Conservation (phyloP, 2,888 invertebrate species). For the Cephonodes hylas region DNA sequence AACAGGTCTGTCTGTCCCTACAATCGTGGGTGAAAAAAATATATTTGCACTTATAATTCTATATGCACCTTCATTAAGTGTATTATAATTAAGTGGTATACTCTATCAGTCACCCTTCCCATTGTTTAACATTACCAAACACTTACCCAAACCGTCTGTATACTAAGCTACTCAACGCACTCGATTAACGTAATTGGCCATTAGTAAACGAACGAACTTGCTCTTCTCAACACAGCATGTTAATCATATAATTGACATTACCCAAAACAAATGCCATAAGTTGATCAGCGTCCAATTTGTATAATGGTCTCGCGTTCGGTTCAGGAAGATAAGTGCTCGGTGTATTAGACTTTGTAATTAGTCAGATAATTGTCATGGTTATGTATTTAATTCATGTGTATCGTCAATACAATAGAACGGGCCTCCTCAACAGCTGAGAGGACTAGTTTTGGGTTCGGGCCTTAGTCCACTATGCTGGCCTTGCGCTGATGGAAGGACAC, state of each 20-base stretch:
- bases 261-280: constrained; percentile 9
- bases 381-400: background rate
- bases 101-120: background rate
- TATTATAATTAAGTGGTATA: too few species aligned
- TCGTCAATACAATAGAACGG: too few species aligned
- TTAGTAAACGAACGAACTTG: constrained; percentile 13
- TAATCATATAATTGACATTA: constrained; percentile 24
- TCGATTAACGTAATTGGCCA: constrained; percentile 15
- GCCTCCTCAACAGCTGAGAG: too few species aligned
- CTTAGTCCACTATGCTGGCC: too few species aligned
- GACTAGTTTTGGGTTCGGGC: too few species aligned
- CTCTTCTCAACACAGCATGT: constrained; percentile 17
- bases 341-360: background rate
- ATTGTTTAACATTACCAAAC: background rate
- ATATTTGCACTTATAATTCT: too few species aligned
- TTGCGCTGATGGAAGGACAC: too few species aligned
- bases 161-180: background rate
- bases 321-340: background rate
- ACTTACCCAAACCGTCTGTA: background rate
- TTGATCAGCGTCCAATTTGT: constrained; percentile 15
- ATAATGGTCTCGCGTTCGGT: constrained; percentile 16
- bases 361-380: background rate
- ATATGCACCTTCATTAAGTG: too few species aligned
- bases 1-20: too few species aligned
- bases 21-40: too few species aligned